These are phyloP conservation scores for Yponomeuta malinellus DNA, from an alignment of 2,888 invertebrate genomes.

Conservation along the genomic window DNA sequence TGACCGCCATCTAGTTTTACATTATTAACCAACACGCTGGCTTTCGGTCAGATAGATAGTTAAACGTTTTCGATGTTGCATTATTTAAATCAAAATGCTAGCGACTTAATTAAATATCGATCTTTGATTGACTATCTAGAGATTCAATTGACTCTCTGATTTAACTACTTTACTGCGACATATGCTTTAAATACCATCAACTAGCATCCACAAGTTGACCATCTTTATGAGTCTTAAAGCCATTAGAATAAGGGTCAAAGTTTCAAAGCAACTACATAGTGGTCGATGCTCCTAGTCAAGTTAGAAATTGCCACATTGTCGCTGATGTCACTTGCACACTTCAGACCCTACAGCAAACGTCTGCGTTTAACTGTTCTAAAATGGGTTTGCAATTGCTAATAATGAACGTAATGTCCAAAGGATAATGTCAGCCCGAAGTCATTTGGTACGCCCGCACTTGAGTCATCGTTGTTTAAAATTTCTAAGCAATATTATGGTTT, in stretches of 20 bases:
- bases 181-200: neutral
- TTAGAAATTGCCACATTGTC: conserved; percentile 54
- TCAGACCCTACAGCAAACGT: neutral
- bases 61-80: too few relatives aligned
- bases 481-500: neutral
- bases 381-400: neutral
- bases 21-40: too few relatives aligned
- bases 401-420: neutral
- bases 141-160: too few relatives aligned
- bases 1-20: too few relatives aligned
- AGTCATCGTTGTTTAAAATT: neutral
- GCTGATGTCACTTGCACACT: conserved; percentile 45
- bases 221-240: neutral
- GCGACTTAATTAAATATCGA: too few relatives aligned
- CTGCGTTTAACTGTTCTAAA: neutral
- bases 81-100: too few relatives aligned
- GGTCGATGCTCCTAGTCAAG: conserved; percentile 26
- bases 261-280: neutral
- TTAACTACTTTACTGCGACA: too few relatives aligned
- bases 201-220: neutral
- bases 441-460: neutral
- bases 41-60: too few relatives aligned
- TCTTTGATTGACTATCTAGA: too few relatives aligned
- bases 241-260: neutral
- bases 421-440: neutral